A percentile compares a stretch with the other conserved stretches of the same genome.
Conservation (phyloP, 1,140 invertebrate species). For the Drosophila burlai region DNA sequence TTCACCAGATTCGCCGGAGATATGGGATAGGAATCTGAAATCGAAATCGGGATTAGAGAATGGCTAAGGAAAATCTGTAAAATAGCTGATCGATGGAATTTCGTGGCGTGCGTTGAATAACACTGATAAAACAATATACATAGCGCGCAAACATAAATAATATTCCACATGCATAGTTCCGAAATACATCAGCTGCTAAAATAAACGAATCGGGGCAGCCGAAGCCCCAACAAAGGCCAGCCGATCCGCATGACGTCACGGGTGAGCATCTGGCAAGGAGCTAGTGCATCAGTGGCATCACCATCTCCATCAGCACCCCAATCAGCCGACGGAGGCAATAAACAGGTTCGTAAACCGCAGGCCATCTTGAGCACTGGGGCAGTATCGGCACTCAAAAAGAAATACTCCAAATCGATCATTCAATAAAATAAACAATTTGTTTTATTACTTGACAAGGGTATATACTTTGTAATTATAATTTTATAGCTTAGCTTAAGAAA, state of each 20-base stretch:
- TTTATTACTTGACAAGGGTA: background rate
- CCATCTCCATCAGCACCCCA: slow-evolving; percentile 13
- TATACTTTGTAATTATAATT: background rate
- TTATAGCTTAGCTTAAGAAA: too few species aligned
- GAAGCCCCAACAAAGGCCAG: slow-evolving; percentile 27
- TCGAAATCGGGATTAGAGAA: slow-evolving; percentile 9
- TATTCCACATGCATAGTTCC: slow-evolving; percentile 46
- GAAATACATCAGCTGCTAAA: slow-evolving; percentile 54
- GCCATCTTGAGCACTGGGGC: background rate
- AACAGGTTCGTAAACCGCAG: slow-evolving; percentile 29
- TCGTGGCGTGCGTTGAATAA: slow-evolving; percentile 47
- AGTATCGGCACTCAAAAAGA: background rate
- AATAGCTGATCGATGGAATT: slow-evolving; percentile 7
- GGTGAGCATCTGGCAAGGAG: slow-evolving; percentile 50
- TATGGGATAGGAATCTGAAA: background rate
- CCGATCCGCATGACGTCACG: slow-evolving; percentile 45
- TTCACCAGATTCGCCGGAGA: slow-evolving; percentile 4
- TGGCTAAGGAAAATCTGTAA: slow-evolving; percentile 15
- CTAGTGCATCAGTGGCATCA: slow-evolving; percentile 17
- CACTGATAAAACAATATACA: slow-evolving; percentile 56
- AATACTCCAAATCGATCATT: background rate
- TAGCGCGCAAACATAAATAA: slow-evolving; percentile 52
- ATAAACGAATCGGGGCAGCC: slow-evolving; percentile 30
- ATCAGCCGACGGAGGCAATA: slow-evolving; percentile 8
- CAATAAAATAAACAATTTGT: background rate